Base-by-base conservation (phyloP, 2,888 invertebrate species). In the Alitta virens region DNA sequence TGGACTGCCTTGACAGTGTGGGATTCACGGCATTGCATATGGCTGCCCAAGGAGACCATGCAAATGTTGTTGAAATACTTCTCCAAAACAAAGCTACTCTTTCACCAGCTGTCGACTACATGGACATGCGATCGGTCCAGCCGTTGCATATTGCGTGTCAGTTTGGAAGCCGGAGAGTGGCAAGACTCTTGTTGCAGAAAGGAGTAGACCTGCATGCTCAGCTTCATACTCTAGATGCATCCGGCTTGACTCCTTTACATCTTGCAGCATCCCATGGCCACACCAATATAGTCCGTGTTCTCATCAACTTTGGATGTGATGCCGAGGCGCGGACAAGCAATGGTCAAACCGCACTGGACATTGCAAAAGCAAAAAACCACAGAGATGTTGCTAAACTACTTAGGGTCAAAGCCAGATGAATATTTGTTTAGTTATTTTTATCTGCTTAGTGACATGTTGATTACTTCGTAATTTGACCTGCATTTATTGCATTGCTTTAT, bases 61-160 rank as follows among this genome's bases (percentile, higher is more conserved):
- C 52, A 12, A 68, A 67, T 21, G 63, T 67, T 14, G 63, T 62
- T 2, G 63, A 70, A n/a, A 64, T 67, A 27, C 63, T 77, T 5
- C 56, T 77, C 16, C 64, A 71, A 50, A 60, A 65, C 14, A 74
- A 74, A 2, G 74, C 75, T 2, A 66, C 70, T 18, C 62, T 67
- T 2, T 66, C 68, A 42, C 46, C 56, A 2, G 61, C 56, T 7
- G 71, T 71, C 1, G 56, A 54, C 27, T 59, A 71, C 33, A 33
- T 56, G n/a, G 64, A 56, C 12, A 64, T 66, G 2, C 54, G 58
- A 33, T 53, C 64, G 21, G 64, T 68, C 21, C 33, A 27, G n/a
- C 63, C 68, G n/a, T 43, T 68, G 5, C 68, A 68, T 40, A 23
- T 68, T 3, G 68, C 68, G 7, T 56, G 64, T 24, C 65, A 68